Base-by-base conservation (phyloP, 1,140 invertebrate genomes). In the Drosophila nebulosa region DNA sequence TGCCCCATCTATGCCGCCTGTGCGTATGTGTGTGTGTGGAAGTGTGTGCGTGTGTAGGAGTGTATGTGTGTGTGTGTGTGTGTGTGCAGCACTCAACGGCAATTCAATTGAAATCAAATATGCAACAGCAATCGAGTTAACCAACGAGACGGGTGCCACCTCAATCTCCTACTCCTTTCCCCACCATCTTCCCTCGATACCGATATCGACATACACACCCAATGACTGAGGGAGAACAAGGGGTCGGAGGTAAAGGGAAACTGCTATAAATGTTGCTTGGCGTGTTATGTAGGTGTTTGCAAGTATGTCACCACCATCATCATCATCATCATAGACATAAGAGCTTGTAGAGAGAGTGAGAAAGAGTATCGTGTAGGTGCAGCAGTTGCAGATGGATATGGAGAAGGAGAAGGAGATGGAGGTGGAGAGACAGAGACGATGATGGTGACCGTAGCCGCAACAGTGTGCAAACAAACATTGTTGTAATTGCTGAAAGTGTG, bases 41-140 rank as follows among this genome's bases (percentile, higher is more conserved):
- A 36, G 57, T 42, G 36, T 18, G 9, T 35, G 55, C 30, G 35
- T 46, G 39, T 64, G 61, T 58, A 27, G 10, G 16, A n/a, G 6
- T 2, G 12, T 53, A 30, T 72, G 59, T 18, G 30, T 24, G 35
- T 69, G 52, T 60, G 16, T 63, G 36, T 50, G 57, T 68, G 64
- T 81, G 51, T 79, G 61, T 78, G 69, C 65, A 67, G 81, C 80
- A 86, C 80, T 85, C 80, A 85, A 85, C 80, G 75, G 69, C 80
- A 85, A 85, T 85, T 86, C 80, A 86, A 85, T 85, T 86, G 77
- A 85, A 85, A 86, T 86, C 81, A 85, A 86, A 85, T 86, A 86
- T 86, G 81, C 81, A 88, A 81, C 78, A 81, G 81, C 81, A 86
- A 86, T 88, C 81, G 81, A 88, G 78, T 78, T 86, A 78, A 78